A percentile compares a stretch with the other conserved stretches of the same genome.
Evolutionary conservation across 1,140 invertebrate species (phyloP).

Genomic region (Diorhabda carinulata): DNA sequence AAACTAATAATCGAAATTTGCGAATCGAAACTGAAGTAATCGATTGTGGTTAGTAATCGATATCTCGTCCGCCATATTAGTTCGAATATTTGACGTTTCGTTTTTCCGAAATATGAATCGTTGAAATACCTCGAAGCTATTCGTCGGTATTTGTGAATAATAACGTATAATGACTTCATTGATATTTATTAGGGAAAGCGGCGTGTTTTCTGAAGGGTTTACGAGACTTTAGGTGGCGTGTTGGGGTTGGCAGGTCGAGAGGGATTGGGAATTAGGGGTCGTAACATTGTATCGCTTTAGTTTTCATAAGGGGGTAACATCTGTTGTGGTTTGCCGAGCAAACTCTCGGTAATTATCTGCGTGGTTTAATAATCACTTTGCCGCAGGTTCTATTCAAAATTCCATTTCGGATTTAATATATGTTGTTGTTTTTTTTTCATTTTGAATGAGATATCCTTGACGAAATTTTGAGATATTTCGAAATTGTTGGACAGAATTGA

Average conservation of each 20-base stretch:
- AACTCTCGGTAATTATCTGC: constrained; percentile 22
- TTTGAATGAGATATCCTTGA: too few relatives aligned
- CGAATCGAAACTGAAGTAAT: too few relatives aligned
- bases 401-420: constrained; percentile 9
- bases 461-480: too few relatives aligned
- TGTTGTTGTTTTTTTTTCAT: too few relatives aligned
- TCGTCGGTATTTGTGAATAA: constrained; percentile 16
- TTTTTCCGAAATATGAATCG: too few relatives aligned
- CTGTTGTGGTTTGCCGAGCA: constrained; percentile 34
- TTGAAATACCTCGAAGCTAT: constrained; percentile 6
- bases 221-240: constrained; percentile 1
- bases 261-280: constrained; percentile 21
- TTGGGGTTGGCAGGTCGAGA: constrained; percentile 7
- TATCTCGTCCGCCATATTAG: too few relatives aligned
- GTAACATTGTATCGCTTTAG: constrained; percentile 22
- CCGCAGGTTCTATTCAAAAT: constrained; percentile 11
- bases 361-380: constrained; percentile 13
- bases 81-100: too few relatives aligned
- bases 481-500: too few relatives aligned
- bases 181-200: constrained; percentile 18
- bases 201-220: constrained; percentile 17
- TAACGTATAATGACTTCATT: constrained; percentile 21
- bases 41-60: too few relatives aligned
- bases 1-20: too few relatives aligned
- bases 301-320: constrained; percentile 30